Percentiles rank a stretch among this genome's conserved stretches.
phyloP scores from a whole-genome alignment of 2,888 invertebrate genomes.

The Drosophila anomelani region DNA sequence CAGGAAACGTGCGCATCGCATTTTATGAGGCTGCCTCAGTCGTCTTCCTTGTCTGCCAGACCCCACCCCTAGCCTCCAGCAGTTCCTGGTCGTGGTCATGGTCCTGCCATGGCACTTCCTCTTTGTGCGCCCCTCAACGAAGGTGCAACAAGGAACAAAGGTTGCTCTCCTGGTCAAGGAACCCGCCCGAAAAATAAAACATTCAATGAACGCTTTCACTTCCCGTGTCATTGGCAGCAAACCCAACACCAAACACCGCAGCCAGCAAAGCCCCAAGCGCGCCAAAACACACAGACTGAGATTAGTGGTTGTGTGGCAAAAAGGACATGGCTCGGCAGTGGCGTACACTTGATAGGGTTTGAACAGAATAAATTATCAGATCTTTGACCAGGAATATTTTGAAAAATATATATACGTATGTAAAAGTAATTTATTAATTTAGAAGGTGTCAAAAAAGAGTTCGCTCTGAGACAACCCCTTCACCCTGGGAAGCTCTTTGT shows the following conservation, averaged over 20 bases:
- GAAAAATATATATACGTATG: neutral
- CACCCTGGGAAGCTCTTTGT: neutral
- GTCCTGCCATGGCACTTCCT: conserved; percentile 65
- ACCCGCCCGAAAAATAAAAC: conserved; percentile 51
- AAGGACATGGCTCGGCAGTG: conserved; percentile 28
- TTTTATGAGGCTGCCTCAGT: conserved; percentile 60
- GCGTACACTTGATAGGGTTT: neutral
- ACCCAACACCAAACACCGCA: conserved; percentile 32
- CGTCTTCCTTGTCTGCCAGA: conserved; percentile 43
- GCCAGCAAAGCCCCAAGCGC: conserved; percentile 57
- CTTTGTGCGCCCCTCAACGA: conserved; percentile 57
- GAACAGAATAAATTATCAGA: conserved; percentile 1
- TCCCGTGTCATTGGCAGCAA: conserved; percentile 79
- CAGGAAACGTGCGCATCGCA: conserved; percentile 74
- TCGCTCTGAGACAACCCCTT: neutral
- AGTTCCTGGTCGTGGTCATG: conserved; percentile 23
- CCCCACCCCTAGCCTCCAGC: neutral
- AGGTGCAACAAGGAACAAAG: conserved; percentile 68
- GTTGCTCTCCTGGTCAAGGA: conserved; percentile 68
- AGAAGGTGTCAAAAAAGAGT: neutral
- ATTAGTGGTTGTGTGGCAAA: conserved; percentile 27
- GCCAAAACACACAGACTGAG: conserved; percentile 46
- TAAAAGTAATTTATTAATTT: conserved; percentile 5
- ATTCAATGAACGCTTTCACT: conserved; percentile 73
- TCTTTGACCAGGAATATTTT: neutral